Percentiles rank a stretch among this genome's conserved stretches.
These are phyloP conservation scores for Meriones unguiculatus DNA, from an alignment of 2,113 vertebrate genomes.

Conservation along the genomic window DNA sequence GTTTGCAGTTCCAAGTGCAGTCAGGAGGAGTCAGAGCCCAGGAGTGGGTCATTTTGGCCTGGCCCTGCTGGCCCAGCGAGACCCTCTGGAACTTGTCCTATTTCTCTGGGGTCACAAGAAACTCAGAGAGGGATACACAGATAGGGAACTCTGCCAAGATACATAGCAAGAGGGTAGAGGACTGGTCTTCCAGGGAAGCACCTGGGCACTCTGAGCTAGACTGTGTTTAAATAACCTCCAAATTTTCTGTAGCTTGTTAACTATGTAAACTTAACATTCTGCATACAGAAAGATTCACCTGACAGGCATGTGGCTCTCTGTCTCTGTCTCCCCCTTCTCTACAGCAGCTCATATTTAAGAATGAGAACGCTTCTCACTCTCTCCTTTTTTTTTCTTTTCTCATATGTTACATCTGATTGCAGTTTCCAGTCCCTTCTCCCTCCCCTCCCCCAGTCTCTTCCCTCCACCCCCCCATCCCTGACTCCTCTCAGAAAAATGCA, in stretches of 20 bases:
- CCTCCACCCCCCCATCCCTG: background rate
- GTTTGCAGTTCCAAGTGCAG: slow-evolving; percentile 44
- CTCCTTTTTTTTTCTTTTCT: background rate
- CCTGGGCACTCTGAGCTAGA: background rate
- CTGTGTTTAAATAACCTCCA: background rate
- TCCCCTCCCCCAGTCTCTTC: background rate
- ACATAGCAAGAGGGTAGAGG: background rate
- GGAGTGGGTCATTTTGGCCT: slow-evolving; percentile 38
- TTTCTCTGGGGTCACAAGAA: background rate
- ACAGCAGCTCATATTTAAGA: slow-evolving; percentile 20
- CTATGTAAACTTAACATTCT: slow-evolving; percentile 14
- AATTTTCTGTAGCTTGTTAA: background rate
- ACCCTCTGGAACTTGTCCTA: background rate
- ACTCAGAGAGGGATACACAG: background rate
- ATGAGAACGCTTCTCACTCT: background rate
- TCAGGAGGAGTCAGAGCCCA: slow-evolving; percentile 25
- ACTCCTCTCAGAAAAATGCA: background rate
- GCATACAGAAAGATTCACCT: background rate
- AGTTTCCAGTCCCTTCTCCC: background rate
- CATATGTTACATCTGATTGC: background rate
- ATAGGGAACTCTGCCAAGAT: background rate
- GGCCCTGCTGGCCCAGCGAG: background rate
- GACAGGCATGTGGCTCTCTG: background rate
- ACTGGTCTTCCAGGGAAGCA: background rate
- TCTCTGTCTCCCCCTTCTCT: background rate